Evolutionary conservation across 2,113 vertebrate species (phyloP), one percentile per base, ranked within the genome.

Genomic region (Blennius ocellaris): DNA sequence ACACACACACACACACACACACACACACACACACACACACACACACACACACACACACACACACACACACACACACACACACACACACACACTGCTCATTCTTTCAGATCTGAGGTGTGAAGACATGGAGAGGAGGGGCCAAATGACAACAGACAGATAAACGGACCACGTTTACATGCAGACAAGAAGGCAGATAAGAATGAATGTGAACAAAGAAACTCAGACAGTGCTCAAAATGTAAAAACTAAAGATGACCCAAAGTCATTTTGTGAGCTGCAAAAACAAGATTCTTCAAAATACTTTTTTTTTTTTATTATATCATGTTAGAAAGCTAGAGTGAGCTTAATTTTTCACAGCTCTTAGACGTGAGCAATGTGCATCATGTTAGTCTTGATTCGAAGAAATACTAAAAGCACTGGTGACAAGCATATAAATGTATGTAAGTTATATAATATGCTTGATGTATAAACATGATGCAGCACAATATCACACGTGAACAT

Each of bases 91-190:
- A 30, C 61, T 52, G 39, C 15, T 21, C 41, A 72, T 64, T 55
- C 82, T 82, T 85, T 83, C 65, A 83, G 53, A 30, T 30, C 21
- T 30, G 21, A 87, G 61, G 86, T 87, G 89, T 90, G 81, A 92
- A 81, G 70, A 78, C 72, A 68, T n/a, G 37, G 50, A 55, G 37
- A 47, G 78, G 59, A 52, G 48, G 64, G 50, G 66, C 9, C 69
- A 58, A 53, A 58, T 54, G 45, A 60, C 61, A 72, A 67, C 48
- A 76, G 59, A 43, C 45, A 64, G 78, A 30, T 30, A 30, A 76
- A 78, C 51, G 57, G 55, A 69, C 54, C 43, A 58, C 30, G 10
- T 73, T 81, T 55, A 70, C 56, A 76, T 65, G 49, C 30, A 76
- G 61, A 79, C 45, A 78, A 39, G 44, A 48, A 53, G 36, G 12